Conservation (phyloP, 2,797 vertebrate species). For the Tinamus major region DNA sequence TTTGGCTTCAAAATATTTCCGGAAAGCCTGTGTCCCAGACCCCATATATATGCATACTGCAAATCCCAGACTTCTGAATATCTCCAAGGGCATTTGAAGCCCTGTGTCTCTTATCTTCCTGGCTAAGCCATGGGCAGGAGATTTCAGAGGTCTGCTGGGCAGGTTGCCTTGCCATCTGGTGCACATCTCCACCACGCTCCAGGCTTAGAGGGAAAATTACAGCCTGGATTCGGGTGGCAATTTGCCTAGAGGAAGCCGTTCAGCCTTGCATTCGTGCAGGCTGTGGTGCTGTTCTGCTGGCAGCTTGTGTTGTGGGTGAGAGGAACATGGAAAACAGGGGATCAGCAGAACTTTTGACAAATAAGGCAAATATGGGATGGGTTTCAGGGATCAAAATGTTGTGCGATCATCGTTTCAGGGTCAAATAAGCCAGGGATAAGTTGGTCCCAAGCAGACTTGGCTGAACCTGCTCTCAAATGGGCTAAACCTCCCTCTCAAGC, state of each 20-base stretch:
- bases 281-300: neutral
- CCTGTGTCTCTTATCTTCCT: neutral
- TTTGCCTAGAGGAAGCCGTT: neutral
- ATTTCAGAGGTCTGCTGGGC: neutral
- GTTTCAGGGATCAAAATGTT: neutral
- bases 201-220: neutral
- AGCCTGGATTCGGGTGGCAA: neutral
- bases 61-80: neutral
- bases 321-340: neutral
- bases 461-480: neutral
- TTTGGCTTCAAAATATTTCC: neutral
- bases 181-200: fast-evolving
- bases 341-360: neutral
- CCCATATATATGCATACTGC: neutral
- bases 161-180: neutral
- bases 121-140: neutral
- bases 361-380: fast-evolving
- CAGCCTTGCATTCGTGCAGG: neutral
- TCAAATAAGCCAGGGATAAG: neutral
- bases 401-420: neutral
- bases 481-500: neutral
- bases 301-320: neutral
- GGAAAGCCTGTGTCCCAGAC: neutral
- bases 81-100: neutral
- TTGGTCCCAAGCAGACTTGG: neutral